Evolutionary conservation across 1,140 invertebrate genomes (phyloP), one percentile per base, ranked within the genome.

Genomic region (Listronotus oregonensis): DNA sequence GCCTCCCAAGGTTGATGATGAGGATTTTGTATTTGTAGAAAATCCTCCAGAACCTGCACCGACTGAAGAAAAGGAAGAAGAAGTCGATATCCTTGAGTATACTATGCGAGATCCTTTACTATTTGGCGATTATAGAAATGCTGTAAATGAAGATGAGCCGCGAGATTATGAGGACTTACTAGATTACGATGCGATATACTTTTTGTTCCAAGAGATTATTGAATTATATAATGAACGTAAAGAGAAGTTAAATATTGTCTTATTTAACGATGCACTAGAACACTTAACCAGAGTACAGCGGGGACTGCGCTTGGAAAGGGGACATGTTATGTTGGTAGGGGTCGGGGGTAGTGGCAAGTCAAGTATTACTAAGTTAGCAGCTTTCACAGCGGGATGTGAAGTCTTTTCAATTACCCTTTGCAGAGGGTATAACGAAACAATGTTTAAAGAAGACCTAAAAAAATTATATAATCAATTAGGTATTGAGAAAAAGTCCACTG

Each of bases 191-290:
- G 91, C 93, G 0, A 86, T 93, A 6, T 93, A 88, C 74, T 89
- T 85, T 67, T 79, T 96, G 3, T 95, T 96, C 71, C 87, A 91
- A 82, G 92, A 95, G 88, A 93, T 97, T 66, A 77, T 95, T 21
- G 90, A 92, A 71, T 90, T 94, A 68, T 95, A 93, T 75, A 93
- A 93, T 74, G 90, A 93, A 55, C 83, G 82, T 12, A 79, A 78
- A 9, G 79, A 78, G 55, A 87, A 88, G 73, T 83, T 95, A 80
- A 87, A 87, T 12, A 83, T 96, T 57, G 92, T 97, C 0, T 80
- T 97, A 3, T 96, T 96, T 74, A 90, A 96, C 73, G 93, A 96
- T 78, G 94, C 92, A 32, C 78, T 96, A 31, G 92, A 96, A 71
- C 93, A 96, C 79, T 76, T 96, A 67, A 95, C 91, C 0, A 83